phyloP scores from a whole-genome alignment of 92 coral and sea anemone species.

The Phenganax subtilis region DNA sequence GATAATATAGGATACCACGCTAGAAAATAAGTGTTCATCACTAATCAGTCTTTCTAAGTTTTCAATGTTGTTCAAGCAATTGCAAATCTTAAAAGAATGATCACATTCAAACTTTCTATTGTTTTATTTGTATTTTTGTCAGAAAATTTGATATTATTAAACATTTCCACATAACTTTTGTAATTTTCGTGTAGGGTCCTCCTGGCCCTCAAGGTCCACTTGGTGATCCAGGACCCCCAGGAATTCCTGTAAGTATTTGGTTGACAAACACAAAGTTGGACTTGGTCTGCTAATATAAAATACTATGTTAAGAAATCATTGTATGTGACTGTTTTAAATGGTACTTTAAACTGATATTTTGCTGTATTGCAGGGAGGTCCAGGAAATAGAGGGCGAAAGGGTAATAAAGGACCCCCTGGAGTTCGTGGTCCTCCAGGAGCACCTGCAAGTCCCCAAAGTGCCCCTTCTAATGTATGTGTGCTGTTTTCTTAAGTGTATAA shows the following conservation, averaged over 20 bases:
- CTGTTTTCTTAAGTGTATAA: background rate
- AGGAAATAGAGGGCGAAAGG: constrained; percentile 15
- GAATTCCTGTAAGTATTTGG: constrained; percentile 1
- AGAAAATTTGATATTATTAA: background rate
- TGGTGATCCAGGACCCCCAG: constrained; percentile 5
- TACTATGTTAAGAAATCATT: no score
- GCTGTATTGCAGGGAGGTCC: background rate
- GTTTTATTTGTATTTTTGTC: background rate
- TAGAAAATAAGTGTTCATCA: no score
- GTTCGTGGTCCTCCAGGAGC: constrained; percentile 10
- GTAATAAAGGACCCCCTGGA: constrained; percentile 22
- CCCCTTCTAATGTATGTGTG: background rate
- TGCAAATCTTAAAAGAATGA: no score
- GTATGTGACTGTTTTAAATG: background rate
- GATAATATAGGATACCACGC: no score
- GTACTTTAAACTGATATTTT: background rate
- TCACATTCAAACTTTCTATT: no score
- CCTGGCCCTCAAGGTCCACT: background rate
- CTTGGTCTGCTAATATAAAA: no score
- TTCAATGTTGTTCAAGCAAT: no score
- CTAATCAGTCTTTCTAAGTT: no score
- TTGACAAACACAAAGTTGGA: background rate
- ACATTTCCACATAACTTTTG: background rate
- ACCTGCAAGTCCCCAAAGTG: background rate
- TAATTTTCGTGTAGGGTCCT: background rate